phyloP scores from a whole-genome alignment of 2,113 vertebrate genomes.

The Myotis lucifugus region DNA sequence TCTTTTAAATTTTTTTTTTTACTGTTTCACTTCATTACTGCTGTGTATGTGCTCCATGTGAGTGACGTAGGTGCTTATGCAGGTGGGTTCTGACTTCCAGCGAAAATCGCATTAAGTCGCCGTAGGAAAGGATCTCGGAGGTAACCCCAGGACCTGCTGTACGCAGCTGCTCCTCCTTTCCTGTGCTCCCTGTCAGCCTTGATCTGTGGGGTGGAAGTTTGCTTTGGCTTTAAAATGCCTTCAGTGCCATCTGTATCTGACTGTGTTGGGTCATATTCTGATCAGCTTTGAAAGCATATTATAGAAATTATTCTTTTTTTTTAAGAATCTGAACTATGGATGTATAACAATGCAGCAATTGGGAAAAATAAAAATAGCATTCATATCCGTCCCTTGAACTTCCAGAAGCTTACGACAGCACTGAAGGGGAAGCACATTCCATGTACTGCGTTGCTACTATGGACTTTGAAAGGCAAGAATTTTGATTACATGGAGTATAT shows the following conservation, averaged over 20 bases:
- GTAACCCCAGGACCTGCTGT: no score
- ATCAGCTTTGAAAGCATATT: constrained; percentile 11
- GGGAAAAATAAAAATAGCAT: background rate
- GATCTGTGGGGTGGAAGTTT: background rate
- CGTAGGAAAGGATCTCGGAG: no score
- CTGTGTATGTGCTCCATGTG: no score
- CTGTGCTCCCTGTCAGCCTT: background rate
- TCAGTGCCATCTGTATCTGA: background rate
- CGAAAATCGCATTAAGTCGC: no score
- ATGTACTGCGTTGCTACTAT: background rate
- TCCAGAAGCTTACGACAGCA: background rate
- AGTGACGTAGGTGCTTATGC: no score
- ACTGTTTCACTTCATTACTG: no score
- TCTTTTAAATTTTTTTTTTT: no score
- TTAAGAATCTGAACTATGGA: background rate
- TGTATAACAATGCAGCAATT: background rate
- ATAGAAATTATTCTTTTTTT: constrained; percentile 10
- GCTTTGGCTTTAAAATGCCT: background rate
- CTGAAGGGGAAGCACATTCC: background rate
- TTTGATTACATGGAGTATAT: background rate
- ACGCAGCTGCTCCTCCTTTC: background rate
- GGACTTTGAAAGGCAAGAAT: background rate
- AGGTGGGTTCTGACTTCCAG: no score
- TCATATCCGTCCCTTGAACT: background rate
- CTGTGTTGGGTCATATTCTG: background rate